Percentiles rank a stretch among this genome's conserved stretches.
Evolutionary conservation across 1,140 invertebrate genomes (phyloP).

Genomic region (Panonychus citri): DNA sequence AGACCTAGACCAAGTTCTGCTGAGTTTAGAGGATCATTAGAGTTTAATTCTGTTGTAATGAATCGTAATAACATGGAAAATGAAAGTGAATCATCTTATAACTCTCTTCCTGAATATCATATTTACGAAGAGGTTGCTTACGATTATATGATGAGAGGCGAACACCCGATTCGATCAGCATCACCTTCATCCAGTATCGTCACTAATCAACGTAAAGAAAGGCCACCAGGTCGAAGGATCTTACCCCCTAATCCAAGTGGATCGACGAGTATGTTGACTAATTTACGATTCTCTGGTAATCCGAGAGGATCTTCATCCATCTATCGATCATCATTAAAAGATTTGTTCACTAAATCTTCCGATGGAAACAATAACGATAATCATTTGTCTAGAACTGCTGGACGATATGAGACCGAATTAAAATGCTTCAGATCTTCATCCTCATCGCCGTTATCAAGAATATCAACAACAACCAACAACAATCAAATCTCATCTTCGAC

Average conservation of each 20-base stretch:
- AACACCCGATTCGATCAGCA: background rate
- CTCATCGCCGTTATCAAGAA: too few relatives aligned
- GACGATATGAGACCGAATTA: too few relatives aligned
- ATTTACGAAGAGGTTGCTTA: conserved; percentile 22
- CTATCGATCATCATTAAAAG: background rate
- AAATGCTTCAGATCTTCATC: too few relatives aligned
- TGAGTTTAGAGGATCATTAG: background rate
- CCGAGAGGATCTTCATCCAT: too few relatives aligned
- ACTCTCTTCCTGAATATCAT: conserved; percentile 18
- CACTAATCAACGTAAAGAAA: background rate
- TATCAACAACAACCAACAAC: too few relatives aligned
- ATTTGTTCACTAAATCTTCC: background rate
- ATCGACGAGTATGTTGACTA: too few relatives aligned
- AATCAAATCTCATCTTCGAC: too few relatives aligned
- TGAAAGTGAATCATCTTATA: background rate
- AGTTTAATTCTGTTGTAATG: background rate
- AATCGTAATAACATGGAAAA: background rate
- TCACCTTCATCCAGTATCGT: background rate
- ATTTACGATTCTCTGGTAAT: too few relatives aligned
- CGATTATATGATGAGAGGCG: conserved; percentile 12
- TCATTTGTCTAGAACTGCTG: too few relatives aligned
- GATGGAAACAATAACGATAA: background rate
- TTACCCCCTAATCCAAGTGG: too few relatives aligned
- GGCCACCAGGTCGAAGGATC: background rate
- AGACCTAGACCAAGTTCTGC: too few relatives aligned